Conservation (phyloP, 2,797 vertebrate genomes). For the Lemur catta region DNA sequence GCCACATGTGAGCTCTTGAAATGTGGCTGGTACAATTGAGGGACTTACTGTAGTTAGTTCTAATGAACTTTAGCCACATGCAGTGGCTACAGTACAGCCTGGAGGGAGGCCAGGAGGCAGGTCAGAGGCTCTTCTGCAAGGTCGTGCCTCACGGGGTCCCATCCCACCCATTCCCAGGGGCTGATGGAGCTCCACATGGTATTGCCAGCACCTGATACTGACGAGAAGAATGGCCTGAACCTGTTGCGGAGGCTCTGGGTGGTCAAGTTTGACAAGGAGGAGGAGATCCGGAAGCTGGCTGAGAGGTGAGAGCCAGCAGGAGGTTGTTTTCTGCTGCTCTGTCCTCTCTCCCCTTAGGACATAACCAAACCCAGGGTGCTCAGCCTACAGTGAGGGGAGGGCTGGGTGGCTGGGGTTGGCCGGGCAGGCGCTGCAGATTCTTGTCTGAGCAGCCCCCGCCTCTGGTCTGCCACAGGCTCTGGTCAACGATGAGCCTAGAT, state of each 20-base stretch:
- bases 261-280: slow-evolving; percentile 94
- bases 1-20: not conserved
- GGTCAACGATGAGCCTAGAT: slow-evolving; percentile 92
- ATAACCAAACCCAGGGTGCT: not conserved
- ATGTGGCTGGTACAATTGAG: not conserved
- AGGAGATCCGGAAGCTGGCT: slow-evolving; percentile 90
- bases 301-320: slow-evolving; percentile 87
- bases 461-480: slow-evolving; percentile 87
- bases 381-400: not conserved
- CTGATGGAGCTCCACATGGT: slow-evolving; percentile 96
- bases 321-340: not conserved
- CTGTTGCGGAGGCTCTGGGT: slow-evolving; percentile 96
- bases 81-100: not conserved
- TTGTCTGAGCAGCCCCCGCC: not conserved
- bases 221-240: slow-evolving; percentile 91
- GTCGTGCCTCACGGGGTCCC: not conserved
- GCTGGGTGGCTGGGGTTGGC: not conserved
- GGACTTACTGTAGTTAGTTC: not conserved
- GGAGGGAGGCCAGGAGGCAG: not conserved
- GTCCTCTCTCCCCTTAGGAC: not conserved
- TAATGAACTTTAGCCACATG: not conserved
- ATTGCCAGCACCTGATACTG: slow-evolving; percentile 91
- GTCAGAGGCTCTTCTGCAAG: not conserved
- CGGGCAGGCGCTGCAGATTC: not conserved
- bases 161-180: slow-evolving; percentile 83